phyloP scores from a whole-genome alignment of 1,140 invertebrate genomes.

The Ephestia elutella region DNA sequence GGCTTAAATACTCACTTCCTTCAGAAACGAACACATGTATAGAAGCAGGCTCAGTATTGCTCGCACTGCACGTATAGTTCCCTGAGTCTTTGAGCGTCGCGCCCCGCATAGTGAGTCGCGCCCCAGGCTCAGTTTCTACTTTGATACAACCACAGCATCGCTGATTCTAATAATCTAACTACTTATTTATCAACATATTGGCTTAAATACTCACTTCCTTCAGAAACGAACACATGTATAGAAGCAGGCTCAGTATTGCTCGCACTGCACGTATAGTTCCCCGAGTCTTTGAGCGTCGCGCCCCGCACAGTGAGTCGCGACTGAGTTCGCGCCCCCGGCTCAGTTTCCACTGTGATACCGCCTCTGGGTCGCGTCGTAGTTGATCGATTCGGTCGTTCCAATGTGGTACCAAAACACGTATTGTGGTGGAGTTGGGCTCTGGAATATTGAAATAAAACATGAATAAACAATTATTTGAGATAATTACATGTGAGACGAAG shows the following conservation, averaged over 20 bases:
- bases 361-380: slow-evolving; percentile 78
- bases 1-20: slow-evolving; percentile 76
- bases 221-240: slow-evolving; percentile 92
- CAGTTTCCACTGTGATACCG: slow-evolving; percentile 89
- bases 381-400: slow-evolving; percentile 19
- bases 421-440: slow-evolving; percentile 91
- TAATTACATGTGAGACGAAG: no score
- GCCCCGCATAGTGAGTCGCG: slow-evolving; percentile 86
- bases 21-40: slow-evolving; percentile 93
- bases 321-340: slow-evolving; percentile 87
- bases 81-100: slow-evolving; percentile 92
- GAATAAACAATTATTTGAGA: no score
- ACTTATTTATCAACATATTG: no score
- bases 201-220: slow-evolving; percentile 78
- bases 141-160: slow-evolving; percentile 86
- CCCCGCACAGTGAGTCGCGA: slow-evolving; percentile 87
- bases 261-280: slow-evolving; percentile 91
- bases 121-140: slow-evolving; percentile 89
- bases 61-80: slow-evolving; percentile 92
- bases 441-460: slow-evolving; percentile 41
- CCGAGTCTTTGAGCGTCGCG: slow-evolving; percentile 91
- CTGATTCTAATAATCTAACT: no score
- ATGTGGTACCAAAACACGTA: slow-evolving; percentile 67
- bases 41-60: slow-evolving; percentile 90
- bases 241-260: slow-evolving; percentile 91